A percentile compares a stretch with the other conserved stretches of the same genome.
These are phyloP conservation scores for Ramphastos sulfuratus DNA, from an alignment of 2,113 vertebrate species.

Conservation along the genomic window DNA sequence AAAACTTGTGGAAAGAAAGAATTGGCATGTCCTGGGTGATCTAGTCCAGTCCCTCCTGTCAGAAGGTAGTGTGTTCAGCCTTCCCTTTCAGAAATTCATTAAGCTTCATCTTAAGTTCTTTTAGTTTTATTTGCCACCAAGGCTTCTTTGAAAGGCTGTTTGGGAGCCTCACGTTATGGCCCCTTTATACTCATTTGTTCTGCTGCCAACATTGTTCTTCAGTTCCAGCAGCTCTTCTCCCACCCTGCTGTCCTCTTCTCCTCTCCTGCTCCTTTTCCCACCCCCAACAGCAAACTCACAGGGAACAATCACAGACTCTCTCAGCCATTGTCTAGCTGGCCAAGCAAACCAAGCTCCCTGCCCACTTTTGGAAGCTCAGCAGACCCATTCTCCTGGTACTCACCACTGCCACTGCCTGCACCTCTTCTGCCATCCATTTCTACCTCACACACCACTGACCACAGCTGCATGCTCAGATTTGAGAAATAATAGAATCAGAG, in stretches of 20 bases:
- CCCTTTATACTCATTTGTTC: slow-evolving; percentile 57
- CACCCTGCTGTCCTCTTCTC: slow-evolving; percentile 55
- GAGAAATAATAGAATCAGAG: neutral
- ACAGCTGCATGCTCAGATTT: neutral
- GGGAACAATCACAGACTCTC: slow-evolving; percentile 48
- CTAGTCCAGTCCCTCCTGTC: slow-evolving; percentile 45
- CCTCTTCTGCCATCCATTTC: neutral
- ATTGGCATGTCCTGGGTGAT: slow-evolving; percentile 34
- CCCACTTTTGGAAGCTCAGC: neutral
- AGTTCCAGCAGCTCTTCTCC: slow-evolving; percentile 45
- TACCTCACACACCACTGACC: fast-evolving
- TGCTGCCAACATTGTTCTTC: slow-evolving; percentile 68
- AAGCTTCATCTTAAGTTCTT: slow-evolving; percentile 28
- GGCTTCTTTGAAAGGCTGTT: slow-evolving; percentile 37
- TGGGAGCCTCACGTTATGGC: slow-evolving; percentile 41
- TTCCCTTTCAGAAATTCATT: slow-evolving; percentile 36
- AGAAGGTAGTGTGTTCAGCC: slow-evolving; percentile 32
- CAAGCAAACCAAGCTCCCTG: neutral
- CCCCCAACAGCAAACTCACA: neutral
- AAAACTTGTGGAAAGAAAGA: slow-evolving; percentile 24
- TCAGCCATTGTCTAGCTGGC: neutral
- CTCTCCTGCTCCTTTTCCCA: slow-evolving; percentile 42
- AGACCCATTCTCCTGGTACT: neutral
- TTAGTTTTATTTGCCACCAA: slow-evolving; percentile 35
- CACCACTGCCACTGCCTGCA: neutral